Conservation (phyloP, 1,140 invertebrate species). For the Drosophila ambigua region DNA sequence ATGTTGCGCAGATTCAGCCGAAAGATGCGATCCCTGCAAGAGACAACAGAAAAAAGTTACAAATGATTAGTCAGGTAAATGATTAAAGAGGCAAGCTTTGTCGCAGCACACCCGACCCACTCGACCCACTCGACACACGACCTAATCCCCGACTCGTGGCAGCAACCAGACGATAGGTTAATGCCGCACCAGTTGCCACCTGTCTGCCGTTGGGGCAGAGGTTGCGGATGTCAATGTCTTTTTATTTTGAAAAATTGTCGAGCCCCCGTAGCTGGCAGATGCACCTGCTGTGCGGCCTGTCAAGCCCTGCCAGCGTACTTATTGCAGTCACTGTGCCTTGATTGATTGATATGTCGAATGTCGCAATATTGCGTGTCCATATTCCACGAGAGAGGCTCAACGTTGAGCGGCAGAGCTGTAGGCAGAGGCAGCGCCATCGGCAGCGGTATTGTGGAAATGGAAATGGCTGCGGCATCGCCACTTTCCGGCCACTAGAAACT, state of each 20-base stretch:
- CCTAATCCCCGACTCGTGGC: slow-evolving; percentile 69
- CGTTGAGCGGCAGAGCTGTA: slow-evolving; percentile 34
- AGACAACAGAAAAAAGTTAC: slow-evolving; percentile 17
- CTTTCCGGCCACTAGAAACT: slow-evolving; percentile 60
- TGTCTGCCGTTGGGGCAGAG: slow-evolving; percentile 16
- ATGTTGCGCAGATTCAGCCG: slow-evolving; percentile 89
- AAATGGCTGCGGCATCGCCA: slow-evolving; percentile 22
- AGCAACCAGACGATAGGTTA: slow-evolving; percentile 68
- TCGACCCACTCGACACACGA: slow-evolving; percentile 47
- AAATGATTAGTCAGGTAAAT: slow-evolving; percentile 43
- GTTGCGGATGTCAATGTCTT: slow-evolving; percentile 1
- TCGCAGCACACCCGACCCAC: slow-evolving; percentile 17
- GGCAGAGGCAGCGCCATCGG: slow-evolving; percentile 5
- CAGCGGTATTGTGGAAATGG: slow-evolving; percentile 9
- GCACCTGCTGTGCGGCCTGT: slow-evolving; percentile 42
- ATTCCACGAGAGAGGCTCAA: slow-evolving; percentile 8
- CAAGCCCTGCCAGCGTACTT: slow-evolving; percentile 42
- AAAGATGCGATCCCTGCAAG: slow-evolving; percentile 88
- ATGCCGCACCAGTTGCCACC: slow-evolving; percentile 55
- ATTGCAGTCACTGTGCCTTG: slow-evolving; percentile 57
- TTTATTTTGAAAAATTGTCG: slow-evolving; percentile 63
- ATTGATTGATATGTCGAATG: slow-evolving; percentile 72
- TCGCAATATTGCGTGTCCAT: slow-evolving; percentile 59
- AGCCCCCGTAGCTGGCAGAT: slow-evolving; percentile 27
- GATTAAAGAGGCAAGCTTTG: slow-evolving; percentile 41